Conservation (phyloP, 1,140 invertebrate species). For the fruit fly (Drosophila melanogaster) region DNA sequence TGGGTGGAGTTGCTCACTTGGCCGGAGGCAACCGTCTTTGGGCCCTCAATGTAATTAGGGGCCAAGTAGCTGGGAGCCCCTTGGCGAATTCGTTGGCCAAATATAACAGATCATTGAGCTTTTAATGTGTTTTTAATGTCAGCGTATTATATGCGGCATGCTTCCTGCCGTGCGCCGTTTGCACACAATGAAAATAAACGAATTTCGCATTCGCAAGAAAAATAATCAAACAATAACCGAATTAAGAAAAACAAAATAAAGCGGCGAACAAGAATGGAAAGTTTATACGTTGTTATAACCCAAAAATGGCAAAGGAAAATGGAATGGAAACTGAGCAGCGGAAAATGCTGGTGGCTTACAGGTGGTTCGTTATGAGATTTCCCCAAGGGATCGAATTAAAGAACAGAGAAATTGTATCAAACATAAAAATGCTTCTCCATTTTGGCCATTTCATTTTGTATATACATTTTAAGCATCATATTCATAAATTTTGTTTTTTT, state of each 20-base stretch:
- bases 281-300: conserved; percentile 61
- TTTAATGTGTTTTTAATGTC: conserved; percentile 79
- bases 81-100: conserved; percentile 26
- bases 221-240: conserved; percentile 65
- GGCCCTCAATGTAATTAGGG: conserved; percentile 25
- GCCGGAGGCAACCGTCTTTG: background rate
- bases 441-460: conserved; percentile 26
- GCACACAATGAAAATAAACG: conserved; percentile 51
- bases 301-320: conserved; percentile 39
- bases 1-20: conserved; percentile 29
- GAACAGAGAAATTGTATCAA: background rate
- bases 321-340: conserved; percentile 22
- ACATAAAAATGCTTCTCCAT: conserved; percentile 28
- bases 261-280: conserved; percentile 48
- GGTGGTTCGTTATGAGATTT: conserved; percentile 23
- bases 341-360: conserved; percentile 15
- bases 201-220: conserved; percentile 53
- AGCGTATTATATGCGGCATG: conserved; percentile 53
- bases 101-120: conserved; percentile 79
- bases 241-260: conserved; percentile 26
- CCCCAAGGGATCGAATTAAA: background rate
- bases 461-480: conserved; percentile 31
- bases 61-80: conserved; percentile 11
- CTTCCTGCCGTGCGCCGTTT: conserved; percentile 52
- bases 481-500: conserved; percentile 3